Percentiles rank a stretch among this genome's conserved stretches.
phyloP scores from a whole-genome alignment of 2,797 vertebrate genomes.

The Enoplosus armatus region DNA sequence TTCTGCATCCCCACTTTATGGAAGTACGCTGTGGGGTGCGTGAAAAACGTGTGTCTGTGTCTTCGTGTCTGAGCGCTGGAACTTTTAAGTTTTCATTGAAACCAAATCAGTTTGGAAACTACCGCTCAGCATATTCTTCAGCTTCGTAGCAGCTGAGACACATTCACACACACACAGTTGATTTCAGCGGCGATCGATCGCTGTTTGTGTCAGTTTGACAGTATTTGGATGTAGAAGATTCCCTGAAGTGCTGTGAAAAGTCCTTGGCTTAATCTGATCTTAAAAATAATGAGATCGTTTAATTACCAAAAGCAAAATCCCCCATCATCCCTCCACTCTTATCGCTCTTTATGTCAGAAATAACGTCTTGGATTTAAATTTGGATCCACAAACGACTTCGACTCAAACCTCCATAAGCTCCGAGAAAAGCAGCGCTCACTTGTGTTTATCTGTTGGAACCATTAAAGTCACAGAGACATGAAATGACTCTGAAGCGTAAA shows the following conservation, averaged over 20 bases:
- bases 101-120: not conserved
- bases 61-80: not conserved
- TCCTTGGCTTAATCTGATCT: slow-evolving; percentile 68
- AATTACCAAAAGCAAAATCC: slow-evolving; percentile 70
- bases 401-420: slow-evolving; percentile 47
- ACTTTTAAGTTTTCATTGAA: not conserved
- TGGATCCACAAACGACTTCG: slow-evolving; percentile 36
- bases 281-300: slow-evolving; percentile 67
- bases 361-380: slow-evolving; percentile 58
- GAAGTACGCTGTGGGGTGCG: too few relatives aligned
- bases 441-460: slow-evolving; percentile 65
- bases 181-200: not conserved
- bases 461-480: slow-evolving; percentile 69
- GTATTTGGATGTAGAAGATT: slow-evolving; percentile 26
- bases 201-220: slow-evolving; percentile 36
- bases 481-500: slow-evolving; percentile 67
- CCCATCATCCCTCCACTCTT: slow-evolving; percentile 60
- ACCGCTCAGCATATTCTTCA: not conserved
- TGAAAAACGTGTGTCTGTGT: too few relatives aligned
- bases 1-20: not conserved
- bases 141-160: not conserved
- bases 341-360: slow-evolving; percentile 53
- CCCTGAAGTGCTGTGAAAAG: slow-evolving; percentile 62
- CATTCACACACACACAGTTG: not conserved
- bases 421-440: slow-evolving; percentile 44